Percentiles rank a stretch among this genome's conserved stretches.
phyloP scores from a whole-genome alignment of 2,113 vertebrate genomes.

The Ia io region DNA sequence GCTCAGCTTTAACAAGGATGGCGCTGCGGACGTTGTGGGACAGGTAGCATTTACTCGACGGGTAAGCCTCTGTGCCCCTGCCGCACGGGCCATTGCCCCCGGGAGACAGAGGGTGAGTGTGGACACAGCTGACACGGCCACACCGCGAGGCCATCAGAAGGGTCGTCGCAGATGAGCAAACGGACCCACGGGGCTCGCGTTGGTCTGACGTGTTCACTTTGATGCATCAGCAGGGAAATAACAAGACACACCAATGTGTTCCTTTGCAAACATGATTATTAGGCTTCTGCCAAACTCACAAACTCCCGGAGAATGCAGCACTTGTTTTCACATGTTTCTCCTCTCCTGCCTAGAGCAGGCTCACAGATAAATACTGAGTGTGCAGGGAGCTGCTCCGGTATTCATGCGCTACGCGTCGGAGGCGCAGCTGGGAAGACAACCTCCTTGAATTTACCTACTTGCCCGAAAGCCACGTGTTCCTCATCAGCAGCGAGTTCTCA shows the following conservation, averaged over 20 bases:
- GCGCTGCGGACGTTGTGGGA: accelerated
- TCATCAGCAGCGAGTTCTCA: constrained; percentile 60
- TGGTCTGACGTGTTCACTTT: too few relatives aligned
- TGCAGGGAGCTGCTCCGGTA: constrained; percentile 77
- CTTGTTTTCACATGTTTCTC: constrained; percentile 59
- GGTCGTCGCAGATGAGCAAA: not conserved
- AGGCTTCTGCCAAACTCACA: constrained; percentile 51
- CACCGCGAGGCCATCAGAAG: not conserved
- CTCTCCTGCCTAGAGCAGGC: constrained; percentile 63
- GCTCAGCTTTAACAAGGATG: too few relatives aligned
- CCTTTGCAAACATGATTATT: constrained; percentile 40
- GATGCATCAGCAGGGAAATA: not conserved
- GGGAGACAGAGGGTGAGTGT: too few relatives aligned
- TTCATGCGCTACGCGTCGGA: constrained; percentile 75
- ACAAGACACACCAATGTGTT: constrained; percentile 31
- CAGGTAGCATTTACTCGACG: too few relatives aligned
- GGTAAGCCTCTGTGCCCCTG: too few relatives aligned
- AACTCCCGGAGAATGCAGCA: constrained; percentile 58
- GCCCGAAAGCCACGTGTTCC: constrained; percentile 62
- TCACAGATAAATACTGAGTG: constrained; percentile 78
- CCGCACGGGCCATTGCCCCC: too few relatives aligned
- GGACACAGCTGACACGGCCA: too few relatives aligned
- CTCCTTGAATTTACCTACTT: constrained; percentile 70
- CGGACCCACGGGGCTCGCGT: not conserved
- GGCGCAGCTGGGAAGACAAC: constrained; percentile 70